Percentiles rank a stretch among this genome's conserved stretches.
These are phyloP conservation scores for Leptinotarsa tumamoca DNA, from an alignment of 2,888 invertebrate species.

Conservation along the genomic window DNA sequence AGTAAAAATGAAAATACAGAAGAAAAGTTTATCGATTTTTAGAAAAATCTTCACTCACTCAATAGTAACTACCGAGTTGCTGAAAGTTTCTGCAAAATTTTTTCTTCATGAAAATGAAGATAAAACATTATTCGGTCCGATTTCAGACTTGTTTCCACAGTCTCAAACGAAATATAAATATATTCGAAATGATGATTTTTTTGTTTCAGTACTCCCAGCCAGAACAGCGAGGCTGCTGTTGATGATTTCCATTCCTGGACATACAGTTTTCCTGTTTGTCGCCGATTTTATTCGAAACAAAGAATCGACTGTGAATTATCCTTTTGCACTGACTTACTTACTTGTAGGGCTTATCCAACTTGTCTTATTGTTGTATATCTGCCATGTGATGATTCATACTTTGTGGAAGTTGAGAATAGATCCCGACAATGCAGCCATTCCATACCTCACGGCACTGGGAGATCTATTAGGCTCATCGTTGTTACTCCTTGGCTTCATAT, in stretches of 20 bases:
- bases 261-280: slow-evolving; percentile 82
- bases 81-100: too few relatives aligned
- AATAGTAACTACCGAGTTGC: too few relatives aligned
- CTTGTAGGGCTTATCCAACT: slow-evolving; percentile 83
- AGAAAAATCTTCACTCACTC: too few relatives aligned
- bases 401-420: slow-evolving; percentile 93
- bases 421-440: slow-evolving; percentile 94
- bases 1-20: too few relatives aligned
- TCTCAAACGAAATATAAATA: too few relatives aligned
- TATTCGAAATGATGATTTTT: slow-evolving; percentile 16
- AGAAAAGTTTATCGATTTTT: too few relatives aligned
- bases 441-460: slow-evolving; percentile 94
- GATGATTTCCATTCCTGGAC: slow-evolving; percentile 86
- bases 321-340: slow-evolving; percentile 85
- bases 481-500: slow-evolving; percentile 79
- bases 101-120: too few relatives aligned
- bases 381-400: slow-evolving; percentile 87
- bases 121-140: too few relatives aligned
- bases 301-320: slow-evolving; percentile 74
- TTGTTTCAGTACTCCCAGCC: slow-evolving; percentile 80
- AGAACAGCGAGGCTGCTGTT: slow-evolving; percentile 88
- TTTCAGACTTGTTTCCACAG: too few relatives aligned
- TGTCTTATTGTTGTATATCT: slow-evolving; percentile 83
- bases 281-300: slow-evolving; percentile 80
- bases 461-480: slow-evolving; percentile 90